A percentile compares a stretch with the other conserved stretches of the same genome.
phyloP scores from a whole-genome alignment of 2,888 invertebrate genomes.

The Rhopalosiphum nymphaeae region DNA sequence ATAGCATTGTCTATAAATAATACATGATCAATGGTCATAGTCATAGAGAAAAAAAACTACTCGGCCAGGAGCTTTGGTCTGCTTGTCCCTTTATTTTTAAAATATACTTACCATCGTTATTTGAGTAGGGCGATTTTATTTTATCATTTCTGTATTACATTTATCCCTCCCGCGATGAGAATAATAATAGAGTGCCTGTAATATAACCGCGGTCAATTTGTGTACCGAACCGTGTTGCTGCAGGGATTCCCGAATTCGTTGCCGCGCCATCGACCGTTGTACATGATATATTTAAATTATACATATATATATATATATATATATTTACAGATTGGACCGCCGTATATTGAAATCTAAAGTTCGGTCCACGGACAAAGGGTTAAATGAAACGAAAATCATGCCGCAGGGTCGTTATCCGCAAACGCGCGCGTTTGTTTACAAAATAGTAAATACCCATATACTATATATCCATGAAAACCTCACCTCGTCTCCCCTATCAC shows the following conservation, averaged over 20 bases:
- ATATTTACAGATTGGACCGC: not conserved
- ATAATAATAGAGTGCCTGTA: not conserved
- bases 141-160: not conserved
- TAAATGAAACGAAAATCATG: slow-evolving; percentile 3
- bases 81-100: not conserved
- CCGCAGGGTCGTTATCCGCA: not conserved
- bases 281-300: not conserved
- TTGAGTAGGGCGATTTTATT: not conserved
- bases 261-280: slow-evolving; percentile 6
- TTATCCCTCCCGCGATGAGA: not conserved
- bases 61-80: not conserved
- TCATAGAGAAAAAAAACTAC: not conserved
- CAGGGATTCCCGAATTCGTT: not conserved
- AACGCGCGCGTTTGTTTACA: slow-evolving; percentile 16
- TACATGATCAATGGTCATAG: too few relatives aligned
- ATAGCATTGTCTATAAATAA: not conserved
- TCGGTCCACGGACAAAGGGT: slow-evolving; percentile 28
- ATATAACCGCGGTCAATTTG: slow-evolving; percentile 37
- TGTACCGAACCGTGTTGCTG: slow-evolving; percentile 25
- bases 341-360: not conserved
- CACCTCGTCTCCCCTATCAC: not conserved
- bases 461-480: not conserved
- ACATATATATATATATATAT: not conserved
- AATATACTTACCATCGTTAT: not conserved
- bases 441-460: not conserved